Conservation (phyloP, 2,113 vertebrate genomes). For the Damaliscus lunatus region DNA sequence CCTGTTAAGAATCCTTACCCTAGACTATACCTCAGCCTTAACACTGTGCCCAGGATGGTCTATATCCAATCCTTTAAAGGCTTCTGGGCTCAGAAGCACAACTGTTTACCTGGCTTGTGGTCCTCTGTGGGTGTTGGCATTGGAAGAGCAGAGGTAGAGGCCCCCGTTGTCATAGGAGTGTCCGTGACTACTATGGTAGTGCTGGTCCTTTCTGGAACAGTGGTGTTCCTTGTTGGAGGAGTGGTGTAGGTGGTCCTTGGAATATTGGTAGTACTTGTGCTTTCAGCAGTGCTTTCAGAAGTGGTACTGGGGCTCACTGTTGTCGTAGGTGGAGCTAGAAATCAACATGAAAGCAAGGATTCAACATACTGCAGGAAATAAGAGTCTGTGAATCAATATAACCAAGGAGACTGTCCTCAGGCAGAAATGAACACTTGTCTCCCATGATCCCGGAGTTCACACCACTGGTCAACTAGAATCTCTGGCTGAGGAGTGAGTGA, state of each 20-base stretch:
- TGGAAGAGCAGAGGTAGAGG: neutral
- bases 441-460: neutral
- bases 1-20: neutral
- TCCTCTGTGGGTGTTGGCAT: neutral
- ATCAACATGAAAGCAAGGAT: neutral
- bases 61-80: neutral
- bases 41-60: neutral
- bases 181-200: neutral
- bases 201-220: neutral
- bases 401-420: neutral
- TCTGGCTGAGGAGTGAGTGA: neutral
- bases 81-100: neutral
- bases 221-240: neutral
- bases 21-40: neutral
- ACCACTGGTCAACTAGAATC: neutral
- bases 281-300: neutral
- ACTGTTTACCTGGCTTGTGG: constrained; percentile 5
- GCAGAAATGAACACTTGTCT: neutral
- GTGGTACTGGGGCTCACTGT: neutral
- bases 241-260: neutral
- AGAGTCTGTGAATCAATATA: neutral
- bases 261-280: rapidly evolving
- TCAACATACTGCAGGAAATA: neutral
- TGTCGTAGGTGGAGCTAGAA: neutral
- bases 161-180: neutral